These are phyloP conservation scores for Macroramphosus scolopax DNA, from an alignment of 2,797 vertebrate species.

Conservation along the genomic window DNA sequence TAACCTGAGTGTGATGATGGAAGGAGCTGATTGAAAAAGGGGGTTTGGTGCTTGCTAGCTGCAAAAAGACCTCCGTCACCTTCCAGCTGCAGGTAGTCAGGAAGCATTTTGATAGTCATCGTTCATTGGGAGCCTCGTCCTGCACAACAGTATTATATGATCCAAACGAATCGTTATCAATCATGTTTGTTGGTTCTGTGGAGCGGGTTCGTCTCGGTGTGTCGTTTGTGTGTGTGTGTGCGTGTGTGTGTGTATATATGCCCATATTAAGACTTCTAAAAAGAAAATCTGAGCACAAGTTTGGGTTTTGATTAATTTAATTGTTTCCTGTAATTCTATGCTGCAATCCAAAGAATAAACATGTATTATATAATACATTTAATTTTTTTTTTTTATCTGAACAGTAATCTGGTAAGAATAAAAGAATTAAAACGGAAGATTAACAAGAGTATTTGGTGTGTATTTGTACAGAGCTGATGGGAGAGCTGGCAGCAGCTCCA, in stretches of 20 bases:
- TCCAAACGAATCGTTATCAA: slow-evolving; percentile 32
- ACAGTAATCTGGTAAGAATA: slow-evolving; percentile 68
- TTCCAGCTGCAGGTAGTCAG: slow-evolving; percentile 8
- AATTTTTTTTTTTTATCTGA: slow-evolving; percentile 72
- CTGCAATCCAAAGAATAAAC: slow-evolving; percentile 93
- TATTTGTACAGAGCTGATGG: no score
- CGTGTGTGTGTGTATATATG: slow-evolving; percentile 40
- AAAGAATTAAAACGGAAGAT: slow-evolving; percentile 47
- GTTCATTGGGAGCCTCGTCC: slow-evolving; percentile 3
- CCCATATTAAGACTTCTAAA: slow-evolving; percentile 66
- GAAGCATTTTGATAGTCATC: slow-evolving; percentile 4
- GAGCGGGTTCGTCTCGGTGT: slow-evolving; percentile 40
- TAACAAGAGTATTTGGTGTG: slow-evolving; percentile 35
- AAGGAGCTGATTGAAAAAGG: no score
- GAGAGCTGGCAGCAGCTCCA: no score
- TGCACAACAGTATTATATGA: slow-evolving; percentile 43
- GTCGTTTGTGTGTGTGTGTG: slow-evolving; percentile 39
- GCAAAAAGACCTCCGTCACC: not conserved
- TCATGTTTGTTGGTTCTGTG: slow-evolving; percentile 45
- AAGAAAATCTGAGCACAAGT: slow-evolving; percentile 77
- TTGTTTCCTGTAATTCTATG: slow-evolving; percentile 79
- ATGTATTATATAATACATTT: slow-evolving; percentile 87
- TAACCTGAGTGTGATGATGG: no score
- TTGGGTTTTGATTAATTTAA: slow-evolving; percentile 79
- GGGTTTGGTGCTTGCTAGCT: no score